These are phyloP conservation scores for Melanostigma gelatinosum DNA, from an alignment of 2,113 vertebrate genomes.

Conservation along the genomic window DNA sequence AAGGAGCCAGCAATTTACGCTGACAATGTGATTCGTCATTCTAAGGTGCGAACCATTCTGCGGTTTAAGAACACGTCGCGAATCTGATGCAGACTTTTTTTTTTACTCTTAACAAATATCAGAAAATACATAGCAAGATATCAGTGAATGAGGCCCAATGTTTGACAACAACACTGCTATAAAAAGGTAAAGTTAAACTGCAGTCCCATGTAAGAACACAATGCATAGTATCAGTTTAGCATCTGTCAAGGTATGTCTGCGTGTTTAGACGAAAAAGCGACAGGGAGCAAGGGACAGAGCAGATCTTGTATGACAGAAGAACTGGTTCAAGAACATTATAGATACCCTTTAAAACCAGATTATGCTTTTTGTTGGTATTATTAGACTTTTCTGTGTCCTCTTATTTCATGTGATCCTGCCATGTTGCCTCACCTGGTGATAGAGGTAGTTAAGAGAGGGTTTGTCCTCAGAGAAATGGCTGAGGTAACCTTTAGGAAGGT, in stretches of 20 bases:
- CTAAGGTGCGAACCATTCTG: neutral
- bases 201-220: neutral
- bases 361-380: neutral
- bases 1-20: neutral
- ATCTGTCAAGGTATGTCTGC: neutral
- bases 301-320: neutral
- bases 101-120: neutral
- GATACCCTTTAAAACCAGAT: neutral
- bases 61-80: neutral
- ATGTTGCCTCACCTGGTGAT: conserved; percentile 91
- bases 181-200: neutral
- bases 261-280: neutral
- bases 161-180: neutral
- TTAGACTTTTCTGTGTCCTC: neutral
- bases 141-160: neutral
- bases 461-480: conserved; percentile 98
- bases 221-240: neutral
- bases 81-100: neutral
- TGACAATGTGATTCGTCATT: neutral
- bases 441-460: conserved; percentile 98
- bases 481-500: conserved; percentile 97
- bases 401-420: neutral
- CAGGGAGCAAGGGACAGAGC: neutral
- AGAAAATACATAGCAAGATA: neutral
- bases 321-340: neutral